Conservation (phyloP, 2,113 vertebrate genomes). For the Pholis gunnellus region DNA sequence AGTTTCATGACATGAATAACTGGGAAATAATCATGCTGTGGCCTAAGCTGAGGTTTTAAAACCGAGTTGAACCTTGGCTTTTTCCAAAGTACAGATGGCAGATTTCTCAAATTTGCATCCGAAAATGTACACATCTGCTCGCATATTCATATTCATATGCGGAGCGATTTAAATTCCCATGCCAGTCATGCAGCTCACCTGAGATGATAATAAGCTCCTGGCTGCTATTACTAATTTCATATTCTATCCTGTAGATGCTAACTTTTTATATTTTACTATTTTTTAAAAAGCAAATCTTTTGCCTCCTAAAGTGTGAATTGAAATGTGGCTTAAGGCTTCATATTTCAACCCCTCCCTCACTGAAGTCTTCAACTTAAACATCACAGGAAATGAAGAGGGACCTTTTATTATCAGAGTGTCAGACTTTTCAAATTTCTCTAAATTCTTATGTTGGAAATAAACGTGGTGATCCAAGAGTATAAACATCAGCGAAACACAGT, state of each 20-base stretch:
- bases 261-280: slow-evolving; percentile 5
- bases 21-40: slow-evolving; percentile 40
- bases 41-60: slow-evolving; percentile 34
- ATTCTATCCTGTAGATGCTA: slow-evolving; percentile 3
- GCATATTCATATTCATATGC: slow-evolving; percentile 53
- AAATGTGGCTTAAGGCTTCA: slow-evolving; percentile 1
- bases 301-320: slow-evolving; percentile 28
- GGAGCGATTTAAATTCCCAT: slow-evolving; percentile 29
- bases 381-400: not conserved
- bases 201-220: slow-evolving; percentile 32
- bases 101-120: slow-evolving; percentile 43
- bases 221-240: slow-evolving; percentile 21
- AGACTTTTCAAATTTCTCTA: slow-evolving; percentile 1
- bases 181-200: slow-evolving; percentile 26
- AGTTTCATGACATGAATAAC: slow-evolving; percentile 40
- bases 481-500: not conserved
- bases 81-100: slow-evolving; percentile 19
- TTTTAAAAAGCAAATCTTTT: slow-evolving; percentile 13
- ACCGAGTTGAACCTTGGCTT: slow-evolving; percentile 8
- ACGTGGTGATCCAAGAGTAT: not conserved
- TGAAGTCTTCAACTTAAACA: slow-evolving; percentile 6
- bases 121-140: slow-evolving; percentile 47
- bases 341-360: not conserved
- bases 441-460: not conserved
- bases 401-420: not conserved